phyloP scores from a whole-genome alignment of 2,113 vertebrate genomes.

The Mesitornis unicolor region DNA sequence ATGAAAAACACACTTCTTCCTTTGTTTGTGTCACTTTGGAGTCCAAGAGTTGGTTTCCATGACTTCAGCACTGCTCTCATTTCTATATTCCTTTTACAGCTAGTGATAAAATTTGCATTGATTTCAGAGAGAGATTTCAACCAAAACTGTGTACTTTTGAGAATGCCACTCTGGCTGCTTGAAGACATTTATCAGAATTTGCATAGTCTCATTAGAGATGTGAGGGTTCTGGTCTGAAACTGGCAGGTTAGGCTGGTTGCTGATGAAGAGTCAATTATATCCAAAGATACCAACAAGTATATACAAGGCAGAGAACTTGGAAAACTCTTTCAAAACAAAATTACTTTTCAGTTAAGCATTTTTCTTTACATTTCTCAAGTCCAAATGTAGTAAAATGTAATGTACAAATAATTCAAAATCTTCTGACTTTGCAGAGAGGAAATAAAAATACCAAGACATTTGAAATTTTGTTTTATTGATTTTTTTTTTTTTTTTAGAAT shows the following conservation, averaged over 20 bases:
- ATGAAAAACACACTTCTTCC: slow-evolving; percentile 26
- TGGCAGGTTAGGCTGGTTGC: not conserved
- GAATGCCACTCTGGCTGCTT: not conserved
- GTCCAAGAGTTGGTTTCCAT: slow-evolving; percentile 40
- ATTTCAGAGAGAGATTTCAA: slow-evolving; percentile 1
- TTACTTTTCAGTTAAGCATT: not conserved
- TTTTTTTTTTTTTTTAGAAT: not conserved
- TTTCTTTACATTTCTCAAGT: not conserved
- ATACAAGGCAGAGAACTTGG: not conserved
- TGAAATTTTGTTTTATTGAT: not conserved
- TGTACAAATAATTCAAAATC: not conserved
- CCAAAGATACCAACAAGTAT: not conserved
- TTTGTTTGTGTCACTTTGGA: not conserved
- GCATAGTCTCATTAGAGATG: not conserved
- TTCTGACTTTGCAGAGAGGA: not conserved
- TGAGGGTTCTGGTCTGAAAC: not conserved
- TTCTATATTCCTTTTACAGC: not conserved
- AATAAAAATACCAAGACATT: not conserved
- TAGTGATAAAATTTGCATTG: not conserved
- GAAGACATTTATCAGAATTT: slow-evolving; percentile 13
- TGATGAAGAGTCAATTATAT: not conserved
- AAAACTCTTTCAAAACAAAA: not conserved
- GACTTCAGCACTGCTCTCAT: slow-evolving; percentile 13
- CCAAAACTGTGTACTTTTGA: not conserved
- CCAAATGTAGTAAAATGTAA: not conserved